A percentile compares a stretch with the other conserved stretches of the same genome.
phyloP scores from a whole-genome alignment of 2,888 invertebrate genomes.

The Heliconius hortense region DNA sequence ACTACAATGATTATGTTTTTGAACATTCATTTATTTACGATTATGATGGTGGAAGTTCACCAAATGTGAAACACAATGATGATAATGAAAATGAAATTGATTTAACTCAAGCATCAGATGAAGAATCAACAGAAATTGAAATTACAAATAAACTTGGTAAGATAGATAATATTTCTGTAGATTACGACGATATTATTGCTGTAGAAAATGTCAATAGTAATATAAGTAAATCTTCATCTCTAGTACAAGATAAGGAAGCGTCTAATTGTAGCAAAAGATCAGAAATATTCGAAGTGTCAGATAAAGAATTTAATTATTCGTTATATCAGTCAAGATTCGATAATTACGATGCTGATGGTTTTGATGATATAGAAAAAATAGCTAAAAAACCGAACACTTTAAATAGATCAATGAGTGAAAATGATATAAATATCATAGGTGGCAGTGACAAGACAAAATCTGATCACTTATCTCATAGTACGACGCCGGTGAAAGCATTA shows the following conservation, averaged over 20 bases:
- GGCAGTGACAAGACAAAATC: slow-evolving; percentile 22
- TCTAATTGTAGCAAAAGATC: slow-evolving; percentile 54
- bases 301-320: slow-evolving; percentile 85
- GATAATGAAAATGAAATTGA: slow-evolving; percentile 47
- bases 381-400: slow-evolving; percentile 19
- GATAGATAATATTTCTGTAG: slow-evolving; percentile 62
- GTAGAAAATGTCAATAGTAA: background rate
- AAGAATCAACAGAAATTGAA: background rate
- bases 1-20: slow-evolving; percentile 23
- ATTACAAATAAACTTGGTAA: slow-evolving; percentile 50
- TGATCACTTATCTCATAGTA: slow-evolving; percentile 30
- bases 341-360: slow-evolving; percentile 54
- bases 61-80: slow-evolving; percentile 25
- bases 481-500: slow-evolving; percentile 45
- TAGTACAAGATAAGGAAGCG: slow-evolving; percentile 1
- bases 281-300: slow-evolving; percentile 71
- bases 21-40: slow-evolving; percentile 22
- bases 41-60: background rate
- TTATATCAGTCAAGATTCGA: slow-evolving; percentile 62
- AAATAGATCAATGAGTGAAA: slow-evolving; percentile 45
- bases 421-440: slow-evolving; percentile 46
- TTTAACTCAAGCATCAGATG: slow-evolving; percentile 58
- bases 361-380: slow-evolving; percentile 54
- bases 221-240: slow-evolving; percentile 9
- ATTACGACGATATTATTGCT: slow-evolving; percentile 65